Conservation (phyloP, 2,797 vertebrate genomes). For the Tauraco hartlaubi region DNA sequence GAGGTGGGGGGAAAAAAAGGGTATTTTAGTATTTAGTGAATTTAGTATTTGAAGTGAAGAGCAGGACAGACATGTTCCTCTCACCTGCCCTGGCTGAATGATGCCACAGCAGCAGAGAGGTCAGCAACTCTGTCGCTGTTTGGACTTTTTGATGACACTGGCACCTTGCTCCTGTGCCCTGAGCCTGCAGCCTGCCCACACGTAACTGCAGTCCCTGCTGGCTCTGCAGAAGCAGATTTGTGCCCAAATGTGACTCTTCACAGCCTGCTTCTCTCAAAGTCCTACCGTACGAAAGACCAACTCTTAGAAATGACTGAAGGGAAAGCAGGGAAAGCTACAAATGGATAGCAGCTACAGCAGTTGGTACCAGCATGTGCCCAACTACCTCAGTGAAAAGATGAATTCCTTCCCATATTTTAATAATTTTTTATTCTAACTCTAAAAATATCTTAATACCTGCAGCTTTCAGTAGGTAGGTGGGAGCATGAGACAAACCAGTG, state of each 20-base stretch:
- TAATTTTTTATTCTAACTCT: not conserved
- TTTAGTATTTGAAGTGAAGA: not conserved
- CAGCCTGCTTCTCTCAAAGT: not conserved
- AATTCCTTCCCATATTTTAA: not conserved
- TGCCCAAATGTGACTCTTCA: not conserved
- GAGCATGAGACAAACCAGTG: not conserved
- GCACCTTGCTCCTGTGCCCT: not conserved
- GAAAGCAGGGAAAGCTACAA: not conserved
- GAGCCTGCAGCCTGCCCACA: not conserved
- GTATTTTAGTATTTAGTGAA: not conserved
- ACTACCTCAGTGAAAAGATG: not conserved
- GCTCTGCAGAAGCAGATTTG: not conserved
- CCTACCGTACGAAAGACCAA: not conserved
- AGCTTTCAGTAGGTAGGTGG: not conserved
- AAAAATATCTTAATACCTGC: not conserved
- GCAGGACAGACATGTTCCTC: not conserved
- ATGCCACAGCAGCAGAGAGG: not conserved
- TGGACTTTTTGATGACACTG: not conserved
- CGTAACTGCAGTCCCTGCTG: accelerated
- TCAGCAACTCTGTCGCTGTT: not conserved
- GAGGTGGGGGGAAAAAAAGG: not conserved
- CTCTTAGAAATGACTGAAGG: not conserved
- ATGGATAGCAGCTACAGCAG: not conserved
- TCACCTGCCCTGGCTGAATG: not conserved
- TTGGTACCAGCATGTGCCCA: not conserved